A percentile compares a stretch with the other conserved stretches of the same genome.
Conservation (phyloP, 2,113 vertebrate species). For the Pseudorectes ferrugineus region DNA sequence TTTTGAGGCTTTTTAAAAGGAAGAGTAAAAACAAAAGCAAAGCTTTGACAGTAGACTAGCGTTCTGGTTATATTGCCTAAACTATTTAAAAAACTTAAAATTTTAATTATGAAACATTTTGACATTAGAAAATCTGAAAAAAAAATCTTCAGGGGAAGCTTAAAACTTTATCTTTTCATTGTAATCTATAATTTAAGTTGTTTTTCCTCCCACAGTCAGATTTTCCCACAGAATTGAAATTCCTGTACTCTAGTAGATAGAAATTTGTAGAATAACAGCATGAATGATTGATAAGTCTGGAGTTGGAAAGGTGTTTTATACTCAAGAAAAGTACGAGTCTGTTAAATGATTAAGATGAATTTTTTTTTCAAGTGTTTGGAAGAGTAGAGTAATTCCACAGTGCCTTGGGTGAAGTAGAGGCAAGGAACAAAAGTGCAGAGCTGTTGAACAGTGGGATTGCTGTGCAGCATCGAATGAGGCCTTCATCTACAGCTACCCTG, state of each 20-base stretch:
- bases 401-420: not conserved
- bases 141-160: not conserved
- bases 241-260: not conserved
- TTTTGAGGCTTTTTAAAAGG: not conserved
- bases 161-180: conserved; percentile 18
- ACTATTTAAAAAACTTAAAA: not conserved
- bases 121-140: not conserved
- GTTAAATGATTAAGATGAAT: not conserved
- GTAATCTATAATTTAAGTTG: conserved; percentile 32
- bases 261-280: conserved; percentile 25
- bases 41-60: not conserved
- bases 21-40: not conserved
- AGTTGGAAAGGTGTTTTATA: not conserved
- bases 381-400: not conserved
- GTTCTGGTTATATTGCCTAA: not conserved
- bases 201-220: not conserved
- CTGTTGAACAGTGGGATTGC: not conserved
- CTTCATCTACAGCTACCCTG: fast-evolving
- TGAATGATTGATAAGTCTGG: conserved; percentile 36
- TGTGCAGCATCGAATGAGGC: not conserved
- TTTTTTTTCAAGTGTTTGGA: not conserved
- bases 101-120: not conserved
- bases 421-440: not conserved
- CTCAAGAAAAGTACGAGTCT: not conserved
- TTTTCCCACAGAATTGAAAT: not conserved